Conservation (phyloP, 2,888 invertebrate genomes). For the Cinara cedri region DNA sequence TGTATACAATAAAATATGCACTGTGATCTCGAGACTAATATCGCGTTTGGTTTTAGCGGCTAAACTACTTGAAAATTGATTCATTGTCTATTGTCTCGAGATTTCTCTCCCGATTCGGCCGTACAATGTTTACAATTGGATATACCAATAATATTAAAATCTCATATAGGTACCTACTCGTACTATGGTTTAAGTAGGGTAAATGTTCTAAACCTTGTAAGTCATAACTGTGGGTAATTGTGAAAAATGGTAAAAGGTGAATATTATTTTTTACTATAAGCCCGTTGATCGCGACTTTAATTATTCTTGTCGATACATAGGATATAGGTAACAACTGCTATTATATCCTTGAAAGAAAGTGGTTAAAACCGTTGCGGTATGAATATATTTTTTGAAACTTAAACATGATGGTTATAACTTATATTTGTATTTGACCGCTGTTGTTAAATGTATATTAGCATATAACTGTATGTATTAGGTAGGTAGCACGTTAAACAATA, state of each 20-base stretch:
- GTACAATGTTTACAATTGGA: conserved; percentile 38
- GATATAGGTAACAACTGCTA: background rate
- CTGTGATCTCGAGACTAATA: conserved; percentile 3
- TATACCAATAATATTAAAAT: conserved; percentile 29
- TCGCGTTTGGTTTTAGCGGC: conserved; percentile 1
- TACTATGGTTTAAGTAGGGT: conserved; percentile 15
- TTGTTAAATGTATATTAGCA: conserved; percentile 17
- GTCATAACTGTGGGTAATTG: background rate
- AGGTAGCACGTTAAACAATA: conserved; percentile 13
- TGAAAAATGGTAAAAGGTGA: conserved; percentile 1
- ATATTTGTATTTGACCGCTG: background rate
- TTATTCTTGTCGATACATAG: background rate
- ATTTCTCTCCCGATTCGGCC: conserved; percentile 54
- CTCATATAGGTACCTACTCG: background rate
- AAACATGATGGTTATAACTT: conserved; percentile 7
- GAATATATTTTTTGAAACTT: conserved; percentile 1
- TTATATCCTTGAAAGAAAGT: conserved; percentile 31
- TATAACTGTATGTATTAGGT: conserved; percentile 1
- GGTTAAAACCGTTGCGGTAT: conserved; percentile 14
- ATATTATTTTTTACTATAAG: background rate
- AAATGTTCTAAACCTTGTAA: conserved; percentile 11
- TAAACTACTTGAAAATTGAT: conserved; percentile 43
- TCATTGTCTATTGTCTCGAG: conserved; percentile 52
- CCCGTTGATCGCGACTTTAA: conserved; percentile 13
- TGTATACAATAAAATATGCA: conserved; percentile 6